Evolutionary conservation across 2,888 invertebrate genomes (phyloP), one percentile per base, ranked within the genome.

Genomic region (Ornithoptera priamus): DNA sequence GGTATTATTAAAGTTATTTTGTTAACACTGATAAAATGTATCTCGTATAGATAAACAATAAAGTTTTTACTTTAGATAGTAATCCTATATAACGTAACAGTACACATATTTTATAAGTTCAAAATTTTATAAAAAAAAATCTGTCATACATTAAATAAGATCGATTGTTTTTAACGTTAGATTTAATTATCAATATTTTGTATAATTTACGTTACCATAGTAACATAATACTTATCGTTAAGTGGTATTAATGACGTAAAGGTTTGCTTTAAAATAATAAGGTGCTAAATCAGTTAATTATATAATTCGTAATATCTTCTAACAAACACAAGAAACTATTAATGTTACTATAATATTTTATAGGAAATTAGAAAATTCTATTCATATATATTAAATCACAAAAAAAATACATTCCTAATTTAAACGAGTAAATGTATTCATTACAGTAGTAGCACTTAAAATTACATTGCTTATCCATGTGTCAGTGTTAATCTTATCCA

Each of bases 401-500:
- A 53, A 53, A 53, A 4, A 53, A 18, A 0, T n/a, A 7, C n/a
- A 1, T 53, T 53, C 6, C 8, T 18, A 10, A 53, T 50, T 0
- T 50, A 50, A 50, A 18, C 5, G 18, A 53, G n/a, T 6, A n/a
- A 6, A 53, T n/a, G 6, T n/a, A 8, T n/a, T n/a, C 0, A 53
- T n/a, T 7, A 18, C 8, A 53, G 7, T 53, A 6, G 53, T 53
- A n/a, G 6, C 53, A 53, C 46, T 46, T 8, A 30, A 42, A 12
- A 53, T 18, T 53, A 18, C 7, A 5, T 22, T 6, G 6, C n/a
- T 53, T 53, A 53, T 53, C n/a, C 18, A n/a, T 53, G 18, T 53
- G n/a, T 53, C 5, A 65, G 17, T 30, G 56, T 15, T 61, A 69
- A 69, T 69, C 46, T 62, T 60, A 61, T 69, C 59, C n/a, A 59